Evolutionary conservation across 2,797 vertebrate species (phyloP), one percentile per base, ranked within the genome.

Genomic region (Eospalax fontanierii): DNA sequence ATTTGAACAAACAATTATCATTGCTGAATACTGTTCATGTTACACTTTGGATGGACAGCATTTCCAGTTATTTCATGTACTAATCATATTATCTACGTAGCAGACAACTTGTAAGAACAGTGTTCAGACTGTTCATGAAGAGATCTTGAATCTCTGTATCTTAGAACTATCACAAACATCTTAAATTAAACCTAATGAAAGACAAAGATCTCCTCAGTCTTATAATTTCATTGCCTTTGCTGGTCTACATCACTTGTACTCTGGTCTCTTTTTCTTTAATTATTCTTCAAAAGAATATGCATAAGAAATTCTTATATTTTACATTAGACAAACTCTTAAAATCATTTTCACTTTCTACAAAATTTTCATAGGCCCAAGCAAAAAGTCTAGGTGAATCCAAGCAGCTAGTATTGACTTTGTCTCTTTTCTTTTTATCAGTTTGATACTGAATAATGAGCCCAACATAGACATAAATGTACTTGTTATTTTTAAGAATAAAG

Each of bases 251-350:
- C 30, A n/a, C 14, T 54, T 80, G 43, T 71, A 66, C 30, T 26
- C 24, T 57, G 30, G 14, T 61, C 73, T n/a, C 15, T 35, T 87
- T 76, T 70, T 73, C 22, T n/a, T 87, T 87, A 75, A 91, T 87
- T 70, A 71, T 75, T 71, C 61, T 73, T 91, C 26, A 57, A 91
- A 90, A 43, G 57, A 73, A 74, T 73, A 12, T 75, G 3, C 70
- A 35, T 38, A 54, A n/a, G 18, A 59, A 40, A 68, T 26, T 59
- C 63, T 93, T 73, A 78, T 74, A 40, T 89, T 95, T 89, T 70
- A 78, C 63, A 79, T 73, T 68, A 87, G 89, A 73, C 75, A 59
- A 57, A 26, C 8, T 66, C 59, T 92, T 79, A 89, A 80, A 90
- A 80, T 75, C 16, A 57, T 35, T 66, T 19, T 74, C 22, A 12